phyloP scores from a whole-genome alignment of 2,888 invertebrate species.

The Lithophane semibrunnea region DNA sequence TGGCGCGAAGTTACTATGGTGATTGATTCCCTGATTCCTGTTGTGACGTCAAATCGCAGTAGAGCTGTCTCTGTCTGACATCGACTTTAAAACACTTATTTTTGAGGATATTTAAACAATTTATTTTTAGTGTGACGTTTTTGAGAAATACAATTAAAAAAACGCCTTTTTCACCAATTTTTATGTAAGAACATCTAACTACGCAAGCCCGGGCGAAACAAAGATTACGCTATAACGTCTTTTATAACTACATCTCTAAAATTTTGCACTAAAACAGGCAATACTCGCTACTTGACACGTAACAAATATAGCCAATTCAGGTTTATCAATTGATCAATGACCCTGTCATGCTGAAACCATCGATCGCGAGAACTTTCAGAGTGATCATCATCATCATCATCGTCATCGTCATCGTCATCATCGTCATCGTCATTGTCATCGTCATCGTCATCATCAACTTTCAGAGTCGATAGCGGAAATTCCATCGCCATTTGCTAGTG shows the following conservation, averaged over 20 bases:
- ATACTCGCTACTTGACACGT: background rate
- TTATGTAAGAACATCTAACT: background rate
- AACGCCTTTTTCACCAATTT: no score
- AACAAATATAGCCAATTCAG: background rate
- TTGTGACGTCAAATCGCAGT: background rate
- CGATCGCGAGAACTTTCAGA: background rate
- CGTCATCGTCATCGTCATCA: no score
- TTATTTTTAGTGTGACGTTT: background rate
- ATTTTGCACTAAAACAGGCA: background rate
- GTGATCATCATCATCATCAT: no score
- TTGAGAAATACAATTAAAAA: background rate
- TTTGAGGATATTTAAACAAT: background rate
- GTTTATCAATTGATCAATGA: background rate
- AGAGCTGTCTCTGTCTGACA: background rate
- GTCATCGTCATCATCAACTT: background rate
- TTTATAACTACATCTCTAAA: background rate
- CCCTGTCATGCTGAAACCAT: background rate
- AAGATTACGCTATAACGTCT: background rate
- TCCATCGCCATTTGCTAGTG: background rate
- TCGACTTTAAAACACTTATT: background rate
- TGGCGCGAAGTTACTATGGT: background rate
- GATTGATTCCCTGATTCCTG: background rate
- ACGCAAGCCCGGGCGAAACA: background rate
- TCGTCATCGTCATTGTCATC: no score
- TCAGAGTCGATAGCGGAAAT: no score